phyloP scores from a whole-genome alignment of 2,797 vertebrate species.

The Carduelis carduelis region DNA sequence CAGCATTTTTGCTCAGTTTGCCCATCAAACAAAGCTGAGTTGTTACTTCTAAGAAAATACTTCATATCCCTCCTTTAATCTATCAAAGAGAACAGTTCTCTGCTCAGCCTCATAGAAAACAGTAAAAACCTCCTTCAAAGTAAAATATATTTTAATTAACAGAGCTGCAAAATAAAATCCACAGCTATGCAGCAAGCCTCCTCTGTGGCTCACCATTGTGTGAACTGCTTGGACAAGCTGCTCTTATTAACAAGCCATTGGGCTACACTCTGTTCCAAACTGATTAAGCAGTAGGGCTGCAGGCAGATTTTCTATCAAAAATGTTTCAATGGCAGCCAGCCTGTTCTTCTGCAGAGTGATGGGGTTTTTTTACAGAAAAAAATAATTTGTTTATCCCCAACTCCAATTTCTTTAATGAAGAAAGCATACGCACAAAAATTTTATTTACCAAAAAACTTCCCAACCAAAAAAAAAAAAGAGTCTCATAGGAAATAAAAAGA shows the following conservation, averaged over 20 bases:
- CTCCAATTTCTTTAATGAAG: neutral
- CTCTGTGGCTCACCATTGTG: slow-evolving; percentile 14
- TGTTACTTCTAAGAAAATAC: neutral
- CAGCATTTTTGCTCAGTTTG: neutral
- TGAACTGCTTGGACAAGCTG: slow-evolving; percentile 5
- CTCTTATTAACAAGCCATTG: slow-evolving; percentile 56
- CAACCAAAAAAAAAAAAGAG: neutral
- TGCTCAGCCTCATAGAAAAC: slow-evolving; percentile 35
- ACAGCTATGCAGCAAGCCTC: slow-evolving; percentile 16
- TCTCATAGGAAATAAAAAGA: neutral
- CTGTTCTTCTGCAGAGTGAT: neutral
- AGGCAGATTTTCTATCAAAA: slow-evolving; percentile 51
- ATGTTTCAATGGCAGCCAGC: slow-evolving; percentile 7
- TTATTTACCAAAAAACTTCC: neutral
- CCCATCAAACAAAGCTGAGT: neutral
- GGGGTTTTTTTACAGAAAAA: neutral
- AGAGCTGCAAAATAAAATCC: slow-evolving; percentile 56
- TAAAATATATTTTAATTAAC: slow-evolving; percentile 60
- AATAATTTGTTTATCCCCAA: neutral
- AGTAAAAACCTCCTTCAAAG: slow-evolving; percentile 51
- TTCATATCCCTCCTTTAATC: slow-evolving; percentile 30
- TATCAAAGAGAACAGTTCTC: slow-evolving; percentile 4
- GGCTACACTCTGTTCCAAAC: slow-evolving; percentile 24
- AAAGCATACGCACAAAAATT: neutral
- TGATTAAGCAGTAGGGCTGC: slow-evolving; percentile 46